Evolutionary conservation across 2,888 invertebrate genomes (phyloP).

Genomic region (Dicroscelio sp.): DNA sequence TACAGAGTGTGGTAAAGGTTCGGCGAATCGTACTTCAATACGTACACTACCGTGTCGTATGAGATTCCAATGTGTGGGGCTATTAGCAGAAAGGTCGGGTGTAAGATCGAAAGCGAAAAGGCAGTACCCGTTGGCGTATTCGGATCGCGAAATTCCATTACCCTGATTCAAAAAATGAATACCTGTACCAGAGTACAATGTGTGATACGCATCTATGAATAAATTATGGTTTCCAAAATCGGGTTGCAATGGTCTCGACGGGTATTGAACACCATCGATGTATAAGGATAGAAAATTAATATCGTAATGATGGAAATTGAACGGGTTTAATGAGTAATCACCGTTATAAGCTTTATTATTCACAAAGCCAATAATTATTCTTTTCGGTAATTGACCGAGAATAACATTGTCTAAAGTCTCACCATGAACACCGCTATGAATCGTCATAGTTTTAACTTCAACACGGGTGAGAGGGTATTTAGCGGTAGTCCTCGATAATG

Average conservation of each 20-base stretch:
- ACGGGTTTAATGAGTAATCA: conserved; percentile 63
- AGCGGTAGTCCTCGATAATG: conserved; percentile 76
- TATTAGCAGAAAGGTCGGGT: conserved; percentile 83
- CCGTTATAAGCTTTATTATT: conserved; percentile 82
- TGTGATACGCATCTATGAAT: conserved; percentile 84
- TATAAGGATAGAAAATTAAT: conserved; percentile 7
- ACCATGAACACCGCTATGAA: conserved; percentile 78
- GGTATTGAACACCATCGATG: conserved; percentile 54
- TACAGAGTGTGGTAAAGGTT: conserved; percentile 71
- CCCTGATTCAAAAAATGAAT: conserved; percentile 82
- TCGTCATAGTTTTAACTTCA: conserved; percentile 83
- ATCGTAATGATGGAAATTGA: conserved; percentile 78
- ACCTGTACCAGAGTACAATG: conserved; percentile 81
- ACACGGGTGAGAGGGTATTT: conserved; percentile 45
- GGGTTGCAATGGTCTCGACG: conserved; percentile 81
- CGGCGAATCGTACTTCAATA: conserved; percentile 82
- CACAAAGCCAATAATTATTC: conserved; percentile 87
- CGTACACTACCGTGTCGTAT: conserved; percentile 82
- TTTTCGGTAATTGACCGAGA: conserved; percentile 86
- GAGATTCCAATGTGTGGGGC: conserved; percentile 74
- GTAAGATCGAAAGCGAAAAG: conserved; percentile 86
- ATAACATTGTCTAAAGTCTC: conserved; percentile 88
- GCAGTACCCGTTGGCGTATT: conserved; percentile 79
- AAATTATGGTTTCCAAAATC: conserved; percentile 59
- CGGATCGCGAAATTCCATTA: conserved; percentile 69